Evolutionary conservation across 2,113 vertebrate species (phyloP), one percentile per base, ranked within the genome.

Genomic region (Marmota monax): DNA sequence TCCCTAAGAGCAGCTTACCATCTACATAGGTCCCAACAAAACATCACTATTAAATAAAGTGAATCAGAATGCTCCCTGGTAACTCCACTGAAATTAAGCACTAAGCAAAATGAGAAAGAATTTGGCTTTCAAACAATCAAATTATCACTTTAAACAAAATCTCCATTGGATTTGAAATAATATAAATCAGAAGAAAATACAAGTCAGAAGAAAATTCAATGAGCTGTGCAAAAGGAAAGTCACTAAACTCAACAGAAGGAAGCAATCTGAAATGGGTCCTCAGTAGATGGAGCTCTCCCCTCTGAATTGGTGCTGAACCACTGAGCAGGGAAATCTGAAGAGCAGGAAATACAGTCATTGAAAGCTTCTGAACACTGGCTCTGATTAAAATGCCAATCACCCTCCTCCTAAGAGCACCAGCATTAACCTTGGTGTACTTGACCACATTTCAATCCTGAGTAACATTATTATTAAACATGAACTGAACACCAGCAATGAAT

Each of bases 341-440:
- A 56, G 84, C 32, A 74, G 45, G 61, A 96, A 97, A 96, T 89
- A 89, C 5, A 83, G 89, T 90, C 86, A 61, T 69, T 87, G 42
- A 53, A 82, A 97, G 17, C 34, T 94, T 96, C 88, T 78, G 34
- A 63, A 93, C 67, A 53, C 4, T 63, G 88, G 69, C 48, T 25
- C 80, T 96, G 76, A 94, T 94, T 96, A 97, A 97, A 98, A 69
- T 91, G 93, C 94, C 98, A 97, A 92, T 96, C 96, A 96, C 77
- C 76, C 67, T 90, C 93, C 69, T 92, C 56, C 86, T 96, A 79
- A 92, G 92, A 96, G 67, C 76, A 92, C 70, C 78, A 90, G 80
- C 53, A 89, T 73, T 88, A 96, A 89, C 83, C 70, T 67, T 88
- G 65, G 17, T 67, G 34, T 58, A 70, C 5, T 34, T 74, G 58